Percentiles rank a stretch among this genome's conserved stretches.
Conservation (phyloP, 1,140 invertebrate species). For the Drosophila nikananu region DNA sequence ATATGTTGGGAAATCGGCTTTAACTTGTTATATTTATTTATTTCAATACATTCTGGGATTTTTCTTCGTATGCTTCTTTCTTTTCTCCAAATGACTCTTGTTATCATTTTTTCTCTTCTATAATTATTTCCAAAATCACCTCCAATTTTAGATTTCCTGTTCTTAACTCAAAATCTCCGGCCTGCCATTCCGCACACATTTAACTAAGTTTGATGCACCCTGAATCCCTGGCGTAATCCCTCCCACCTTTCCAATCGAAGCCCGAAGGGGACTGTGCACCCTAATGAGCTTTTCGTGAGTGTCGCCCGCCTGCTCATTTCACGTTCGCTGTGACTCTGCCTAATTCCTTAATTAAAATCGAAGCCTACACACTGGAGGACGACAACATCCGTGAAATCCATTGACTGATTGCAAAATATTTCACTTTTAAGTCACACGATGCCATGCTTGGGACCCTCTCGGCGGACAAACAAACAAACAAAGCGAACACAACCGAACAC, state of each 20-base stretch:
- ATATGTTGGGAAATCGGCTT: not conserved
- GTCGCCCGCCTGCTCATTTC: conserved; percentile 49
- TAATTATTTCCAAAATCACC: too few species aligned
- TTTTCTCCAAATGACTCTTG: not conserved
- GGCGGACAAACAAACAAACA: conserved; percentile 56
- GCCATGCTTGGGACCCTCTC: conserved; percentile 15
- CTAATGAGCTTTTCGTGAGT: conserved; percentile 71
- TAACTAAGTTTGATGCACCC: conserved; percentile 42
- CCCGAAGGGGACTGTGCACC: conserved; percentile 14
- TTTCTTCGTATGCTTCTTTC: not conserved
- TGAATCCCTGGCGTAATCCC: conserved; percentile 24
- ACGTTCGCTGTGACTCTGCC: conserved; percentile 47
- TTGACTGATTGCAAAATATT: conserved; percentile 84
- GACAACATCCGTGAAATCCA: conserved; percentile 62
- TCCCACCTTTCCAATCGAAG: not conserved
- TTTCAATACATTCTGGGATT: fast-evolving
- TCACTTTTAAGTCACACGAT: conserved; percentile 78
- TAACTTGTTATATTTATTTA: not conserved
- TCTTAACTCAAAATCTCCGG: not conserved
- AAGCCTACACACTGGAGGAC: conserved; percentile 60
- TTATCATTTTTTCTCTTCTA: not conserved
- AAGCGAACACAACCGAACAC: conserved; percentile 49
- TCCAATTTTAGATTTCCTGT: not conserved
- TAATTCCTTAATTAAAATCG: conserved; percentile 84
- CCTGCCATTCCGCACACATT: conserved; percentile 5